These are phyloP conservation scores for Rhynchopsitta pachyrhyncha DNA, from an alignment of 2,113 vertebrate genomes.

Conservation along the genomic window DNA sequence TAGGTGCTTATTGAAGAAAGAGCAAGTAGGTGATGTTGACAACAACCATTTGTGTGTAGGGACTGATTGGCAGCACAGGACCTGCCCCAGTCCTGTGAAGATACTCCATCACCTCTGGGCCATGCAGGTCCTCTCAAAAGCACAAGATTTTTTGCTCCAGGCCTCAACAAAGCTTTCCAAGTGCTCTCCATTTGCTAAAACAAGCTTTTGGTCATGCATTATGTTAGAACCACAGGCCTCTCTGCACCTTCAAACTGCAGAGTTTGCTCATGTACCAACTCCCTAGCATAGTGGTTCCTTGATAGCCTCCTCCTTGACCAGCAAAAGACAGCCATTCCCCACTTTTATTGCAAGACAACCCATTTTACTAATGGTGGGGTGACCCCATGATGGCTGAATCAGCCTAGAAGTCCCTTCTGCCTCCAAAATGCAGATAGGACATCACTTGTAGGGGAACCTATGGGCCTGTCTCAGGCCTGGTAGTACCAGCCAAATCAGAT, in stretches of 20 bases:
- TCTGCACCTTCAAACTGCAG: neutral
- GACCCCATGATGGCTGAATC: neutral
- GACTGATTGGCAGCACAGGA: neutral
- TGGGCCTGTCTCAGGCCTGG: neutral
- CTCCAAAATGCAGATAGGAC: neutral
- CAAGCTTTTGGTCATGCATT: neutral
- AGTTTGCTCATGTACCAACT: neutral
- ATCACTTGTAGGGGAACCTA: neutral
- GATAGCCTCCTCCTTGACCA: neutral
- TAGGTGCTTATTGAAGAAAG: neutral
- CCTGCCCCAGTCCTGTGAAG: neutral
- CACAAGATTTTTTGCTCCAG: neutral
- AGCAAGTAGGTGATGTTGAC: neutral
- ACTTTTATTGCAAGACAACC: neutral
- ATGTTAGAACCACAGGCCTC: neutral
- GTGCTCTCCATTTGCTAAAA: neutral
- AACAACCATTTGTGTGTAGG: neutral
- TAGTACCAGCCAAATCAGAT: neutral
- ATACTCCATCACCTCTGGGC: neutral
- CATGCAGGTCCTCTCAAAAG: neutral
- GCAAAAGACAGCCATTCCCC: neutral
- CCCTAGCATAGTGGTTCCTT: neutral
- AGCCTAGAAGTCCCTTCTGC: neutral
- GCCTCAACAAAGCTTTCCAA: neutral
- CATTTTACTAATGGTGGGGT: neutral